A percentile compares a stretch with the other conserved stretches of the same genome.
Evolutionary conservation across 2,797 vertebrate genomes (phyloP).

Genomic region (Coilia nasus): DNA sequence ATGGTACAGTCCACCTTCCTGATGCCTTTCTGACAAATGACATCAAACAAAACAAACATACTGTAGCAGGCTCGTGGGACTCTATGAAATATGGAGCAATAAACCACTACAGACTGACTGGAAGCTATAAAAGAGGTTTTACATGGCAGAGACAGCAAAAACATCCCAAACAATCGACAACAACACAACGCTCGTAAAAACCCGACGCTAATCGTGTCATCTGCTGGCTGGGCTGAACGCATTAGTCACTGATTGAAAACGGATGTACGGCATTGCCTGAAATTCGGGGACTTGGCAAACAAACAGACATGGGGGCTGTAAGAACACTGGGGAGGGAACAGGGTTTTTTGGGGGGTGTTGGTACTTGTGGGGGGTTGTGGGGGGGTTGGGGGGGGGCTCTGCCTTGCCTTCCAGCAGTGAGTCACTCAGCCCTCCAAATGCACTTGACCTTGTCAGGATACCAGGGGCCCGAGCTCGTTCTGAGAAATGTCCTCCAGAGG

Average conservation of each 20-base stretch:
- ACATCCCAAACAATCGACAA: conserved; percentile 28
- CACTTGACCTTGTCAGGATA: conserved; percentile 49
- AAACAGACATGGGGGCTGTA: conserved; percentile 28
- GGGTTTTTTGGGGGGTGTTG: conserved; percentile 10
- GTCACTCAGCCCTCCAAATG: conserved; percentile 39
- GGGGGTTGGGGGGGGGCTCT: conserved; percentile 22
- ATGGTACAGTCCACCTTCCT: conserved; percentile 27
- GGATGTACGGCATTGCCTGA: neutral
- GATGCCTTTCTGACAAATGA: conserved; percentile 36
- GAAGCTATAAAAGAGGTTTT: conserved; percentile 38
- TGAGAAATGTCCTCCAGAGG: conserved; percentile 38
- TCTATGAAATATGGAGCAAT: conserved; percentile 38
- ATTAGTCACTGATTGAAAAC: conserved; percentile 31
- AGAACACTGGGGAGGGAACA: conserved; percentile 25
- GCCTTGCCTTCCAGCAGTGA: conserved; percentile 37
- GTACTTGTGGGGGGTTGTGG: neutral
- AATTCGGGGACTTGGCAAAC: neutral
- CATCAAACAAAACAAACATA: conserved; percentile 38
- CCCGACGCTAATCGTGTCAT: conserved; percentile 8
- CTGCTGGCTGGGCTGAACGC: conserved; percentile 21
- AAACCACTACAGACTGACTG: conserved; percentile 36
- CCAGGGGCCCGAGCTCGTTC: conserved; percentile 27
- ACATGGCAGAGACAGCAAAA: neutral
- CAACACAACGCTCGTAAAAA: conserved; percentile 16
- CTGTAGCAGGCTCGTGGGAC: conserved; percentile 35